Evolutionary conservation across 2,888 invertebrate species (phyloP).

Genomic region (Malthinus flaveolus): DNA sequence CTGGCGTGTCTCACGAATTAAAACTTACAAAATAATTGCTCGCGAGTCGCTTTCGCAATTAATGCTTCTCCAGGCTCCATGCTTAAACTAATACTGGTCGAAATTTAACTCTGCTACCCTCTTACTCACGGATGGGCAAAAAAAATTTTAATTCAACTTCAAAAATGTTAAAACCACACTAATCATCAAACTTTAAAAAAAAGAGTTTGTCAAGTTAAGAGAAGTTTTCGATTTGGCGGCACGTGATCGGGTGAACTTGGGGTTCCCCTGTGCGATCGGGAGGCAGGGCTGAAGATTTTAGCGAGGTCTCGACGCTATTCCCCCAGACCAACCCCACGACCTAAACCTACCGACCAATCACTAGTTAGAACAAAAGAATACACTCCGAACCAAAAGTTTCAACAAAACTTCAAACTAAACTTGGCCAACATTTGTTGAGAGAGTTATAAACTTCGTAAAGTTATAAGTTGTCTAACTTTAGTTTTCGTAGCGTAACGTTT

Average conservation of each 20-base stretch:
- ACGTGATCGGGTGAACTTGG: constrained; percentile 38
- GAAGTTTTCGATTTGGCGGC: constrained; percentile 33
- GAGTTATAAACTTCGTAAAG: constrained; percentile 33
- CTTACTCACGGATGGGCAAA: too few species aligned
- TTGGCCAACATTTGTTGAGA: constrained; percentile 23
- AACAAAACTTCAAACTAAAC: constrained; percentile 30
- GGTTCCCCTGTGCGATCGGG: constrained; percentile 20
- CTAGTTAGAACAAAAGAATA: constrained; percentile 56
- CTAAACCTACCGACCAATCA: constrained; percentile 55
- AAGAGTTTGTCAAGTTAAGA: constrained; percentile 34
- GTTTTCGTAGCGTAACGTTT: constrained; percentile 25
- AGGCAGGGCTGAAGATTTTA: constrained; percentile 28
- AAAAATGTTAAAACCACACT: not conserved
- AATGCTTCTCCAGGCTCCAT: too few species aligned
- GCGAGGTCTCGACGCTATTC: constrained; percentile 19
- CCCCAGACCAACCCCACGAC: constrained; percentile 47
- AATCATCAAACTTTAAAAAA: constrained; percentile 25
- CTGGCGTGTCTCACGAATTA: not conserved
- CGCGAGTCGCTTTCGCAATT: too few species aligned
- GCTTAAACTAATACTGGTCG: too few species aligned
- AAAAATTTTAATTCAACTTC: too few species aligned
- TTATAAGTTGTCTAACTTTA: constrained; percentile 30
- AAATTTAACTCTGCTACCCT: too few species aligned
- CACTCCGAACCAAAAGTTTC: constrained; percentile 34
- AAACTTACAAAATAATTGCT: not conserved